phyloP scores from a whole-genome alignment of 2,113 vertebrate genomes.

The Melanotaenia duboulayi region DNA sequence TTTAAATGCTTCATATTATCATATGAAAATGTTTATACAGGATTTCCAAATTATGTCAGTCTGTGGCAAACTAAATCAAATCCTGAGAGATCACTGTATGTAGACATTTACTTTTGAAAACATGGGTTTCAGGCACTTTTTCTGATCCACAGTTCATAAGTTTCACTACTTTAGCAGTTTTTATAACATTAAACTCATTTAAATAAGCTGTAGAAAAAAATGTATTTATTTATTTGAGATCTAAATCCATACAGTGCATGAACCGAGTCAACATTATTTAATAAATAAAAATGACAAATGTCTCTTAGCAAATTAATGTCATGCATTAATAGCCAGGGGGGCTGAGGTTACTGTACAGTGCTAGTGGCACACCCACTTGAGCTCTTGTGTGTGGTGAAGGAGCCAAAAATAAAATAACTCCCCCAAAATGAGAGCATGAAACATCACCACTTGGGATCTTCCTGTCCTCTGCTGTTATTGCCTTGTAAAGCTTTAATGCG shows the following conservation, averaged over 20 bases:
- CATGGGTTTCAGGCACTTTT: neutral
- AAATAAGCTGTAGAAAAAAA: no score
- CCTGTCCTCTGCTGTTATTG: conserved; percentile 54
- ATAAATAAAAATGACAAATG: neutral
- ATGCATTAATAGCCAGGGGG: conserved; percentile 44
- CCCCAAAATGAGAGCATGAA: conserved; percentile 56
- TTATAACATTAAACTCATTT: no score
- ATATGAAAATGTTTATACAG: neutral
- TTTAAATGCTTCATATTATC: neutral
- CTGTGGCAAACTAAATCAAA: neutral
- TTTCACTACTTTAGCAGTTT: no score
- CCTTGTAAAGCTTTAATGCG: conserved; percentile 40
- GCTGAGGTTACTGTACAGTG: conserved; percentile 49
- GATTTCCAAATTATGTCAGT: no score
- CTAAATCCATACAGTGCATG: no score
- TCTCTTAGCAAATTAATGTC: conserved; percentile 22
- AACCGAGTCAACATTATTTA: neutral
- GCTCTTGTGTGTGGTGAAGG: conserved; percentile 34
- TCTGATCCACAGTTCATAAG: neutral
- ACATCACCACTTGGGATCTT: conserved; percentile 47
- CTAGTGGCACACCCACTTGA: conserved; percentile 45
- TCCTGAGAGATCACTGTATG: neutral
- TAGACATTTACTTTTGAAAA: neutral
- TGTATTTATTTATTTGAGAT: no score
- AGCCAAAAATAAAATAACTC: conserved; percentile 66